Percentiles rank a stretch among this genome's conserved stretches.
Evolutionary conservation across 2,113 vertebrate genomes (phyloP).

Genomic region (Oryzias celebensis): DNA sequence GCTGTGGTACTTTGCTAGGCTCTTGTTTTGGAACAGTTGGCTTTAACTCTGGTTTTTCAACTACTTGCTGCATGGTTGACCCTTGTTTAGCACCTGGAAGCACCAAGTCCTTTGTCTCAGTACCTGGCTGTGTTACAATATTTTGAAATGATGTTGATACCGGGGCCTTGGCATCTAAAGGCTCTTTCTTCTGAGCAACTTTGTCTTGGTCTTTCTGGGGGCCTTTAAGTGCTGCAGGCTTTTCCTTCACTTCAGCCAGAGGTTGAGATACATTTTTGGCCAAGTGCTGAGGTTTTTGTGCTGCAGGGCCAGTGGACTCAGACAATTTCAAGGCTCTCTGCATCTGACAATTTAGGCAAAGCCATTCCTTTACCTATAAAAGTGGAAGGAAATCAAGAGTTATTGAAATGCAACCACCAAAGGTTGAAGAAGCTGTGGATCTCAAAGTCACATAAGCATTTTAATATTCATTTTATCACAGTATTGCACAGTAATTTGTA

Average conservation of each 20-base stretch:
- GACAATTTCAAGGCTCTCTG: constrained; percentile 82
- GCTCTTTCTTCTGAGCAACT: constrained; percentile 50
- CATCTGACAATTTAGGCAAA: constrained; percentile 94
- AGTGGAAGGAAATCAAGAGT: not conserved
- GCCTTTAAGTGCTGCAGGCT: constrained; percentile 5
- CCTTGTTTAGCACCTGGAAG: constrained; percentile 8
- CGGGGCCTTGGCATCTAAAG: constrained; percentile 22
- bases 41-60: constrained; percentile 58
- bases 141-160: constrained; percentile 48
- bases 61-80: constrained; percentile 54
- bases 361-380: constrained; percentile 82
- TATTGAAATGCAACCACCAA: not conserved
- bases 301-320: constrained; percentile 62
- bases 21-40: constrained; percentile 58
- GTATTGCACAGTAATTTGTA: not conserved
- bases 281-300: constrained; percentile 55
- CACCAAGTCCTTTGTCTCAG: constrained; percentile 21
- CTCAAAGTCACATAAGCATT: no score
- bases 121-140: constrained; percentile 1
- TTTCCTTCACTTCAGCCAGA: constrained; percentile 42
- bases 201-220: constrained; percentile 1
- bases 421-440: no score
- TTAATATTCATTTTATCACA: no score
- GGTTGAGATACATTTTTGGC: constrained; percentile 49
- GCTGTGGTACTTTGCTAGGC: constrained; percentile 45